A percentile compares a stretch with the other conserved stretches of the same genome.
These are phyloP conservation scores for Thera britannica DNA, from an alignment of 2,888 invertebrate species.

Conservation along the genomic window DNA sequence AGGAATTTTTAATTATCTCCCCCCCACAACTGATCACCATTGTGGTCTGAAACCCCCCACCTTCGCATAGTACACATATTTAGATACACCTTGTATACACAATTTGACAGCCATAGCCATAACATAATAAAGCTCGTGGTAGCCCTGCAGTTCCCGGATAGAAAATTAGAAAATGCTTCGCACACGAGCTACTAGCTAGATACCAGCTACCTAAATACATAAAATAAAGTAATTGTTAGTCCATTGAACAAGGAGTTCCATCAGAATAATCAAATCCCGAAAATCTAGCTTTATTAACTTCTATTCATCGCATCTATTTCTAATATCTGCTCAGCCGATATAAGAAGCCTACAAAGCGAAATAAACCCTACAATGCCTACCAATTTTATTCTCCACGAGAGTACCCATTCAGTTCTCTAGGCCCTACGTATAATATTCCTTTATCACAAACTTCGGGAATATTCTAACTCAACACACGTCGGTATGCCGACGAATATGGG, in stretches of 20 bases:
- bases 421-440: constrained; percentile 28
- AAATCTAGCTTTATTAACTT: constrained; percentile 19
- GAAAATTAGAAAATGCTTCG: too few species aligned
- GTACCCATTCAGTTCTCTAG: constrained; percentile 20
- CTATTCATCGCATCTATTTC: constrained; percentile 20
- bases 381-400: constrained; percentile 27
- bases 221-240: neutral
- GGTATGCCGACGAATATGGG: constrained; percentile 17
- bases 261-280: neutral
- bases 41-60: too few species aligned
- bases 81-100: too few species aligned
- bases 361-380: constrained; percentile 28
- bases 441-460: constrained; percentile 28
- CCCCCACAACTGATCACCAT: too few species aligned
- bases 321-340: constrained; percentile 15
- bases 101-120: too few species aligned
- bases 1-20: too few species aligned
- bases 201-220: too few species aligned
- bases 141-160: too few species aligned
- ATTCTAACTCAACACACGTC: constrained; percentile 25
- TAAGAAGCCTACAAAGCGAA: constrained; percentile 22
- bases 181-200: too few species aligned
- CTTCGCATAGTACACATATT: too few species aligned
- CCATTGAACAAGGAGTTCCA: too few species aligned
- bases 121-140: too few species aligned